These are phyloP conservation scores for Drosophila gaucha DNA, from an alignment of 2,888 invertebrate genomes.

Conservation along the genomic window DNA sequence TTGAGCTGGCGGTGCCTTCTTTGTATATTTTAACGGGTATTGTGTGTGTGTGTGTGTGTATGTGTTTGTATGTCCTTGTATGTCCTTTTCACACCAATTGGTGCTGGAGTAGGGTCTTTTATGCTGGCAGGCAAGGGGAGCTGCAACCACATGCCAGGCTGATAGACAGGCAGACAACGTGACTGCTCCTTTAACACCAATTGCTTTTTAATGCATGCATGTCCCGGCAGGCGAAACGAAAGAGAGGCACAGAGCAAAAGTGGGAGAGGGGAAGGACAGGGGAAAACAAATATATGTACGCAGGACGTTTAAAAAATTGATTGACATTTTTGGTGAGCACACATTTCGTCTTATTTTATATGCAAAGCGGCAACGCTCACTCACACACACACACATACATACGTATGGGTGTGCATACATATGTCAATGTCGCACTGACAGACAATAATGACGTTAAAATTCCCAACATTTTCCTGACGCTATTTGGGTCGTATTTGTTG, in stretches of 20 bases:
- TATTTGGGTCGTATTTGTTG: constrained; percentile 50
- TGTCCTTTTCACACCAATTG: constrained; percentile 47
- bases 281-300: constrained; percentile 55
- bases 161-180: constrained; percentile 75
- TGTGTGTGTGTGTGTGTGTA: constrained; percentile 10
- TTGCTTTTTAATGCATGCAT: constrained; percentile 80
- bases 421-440: constrained; percentile 81
- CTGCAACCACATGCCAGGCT: constrained; percentile 60
- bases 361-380: constrained; percentile 61
- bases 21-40: constrained; percentile 40
- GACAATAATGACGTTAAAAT: constrained; percentile 82
- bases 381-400: constrained; percentile 15
- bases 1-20: constrained; percentile 22
- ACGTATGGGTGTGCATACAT: constrained; percentile 35
- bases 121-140: neutral
- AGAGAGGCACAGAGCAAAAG: neutral
- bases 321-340: constrained; percentile 79
- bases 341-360: constrained; percentile 77
- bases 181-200: constrained; percentile 80
- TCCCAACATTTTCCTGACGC: constrained; percentile 68
- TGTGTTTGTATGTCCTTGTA: constrained; percentile 10
- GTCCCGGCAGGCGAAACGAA: constrained; percentile 35
- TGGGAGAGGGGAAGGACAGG: constrained; percentile 7
- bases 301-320: constrained; percentile 72
- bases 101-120: constrained; percentile 20